Evolutionary conservation across 2,888 invertebrate species (phyloP).

Genomic region (Trachelus tabidus): DNA sequence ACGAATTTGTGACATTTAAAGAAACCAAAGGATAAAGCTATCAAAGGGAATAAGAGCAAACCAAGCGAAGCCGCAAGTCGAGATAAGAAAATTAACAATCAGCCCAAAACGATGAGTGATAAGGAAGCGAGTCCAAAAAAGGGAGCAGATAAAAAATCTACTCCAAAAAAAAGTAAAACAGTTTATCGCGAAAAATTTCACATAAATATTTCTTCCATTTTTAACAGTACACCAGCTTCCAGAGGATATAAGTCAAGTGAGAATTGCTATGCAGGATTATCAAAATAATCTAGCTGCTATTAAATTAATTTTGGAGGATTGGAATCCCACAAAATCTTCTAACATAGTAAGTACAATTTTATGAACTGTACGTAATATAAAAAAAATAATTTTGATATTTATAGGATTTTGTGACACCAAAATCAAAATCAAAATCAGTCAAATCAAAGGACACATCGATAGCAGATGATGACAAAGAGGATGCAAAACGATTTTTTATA

Average conservation of each 20-base stretch:
- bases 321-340: slow-evolving; percentile 29
- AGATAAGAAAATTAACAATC: background rate
- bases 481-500: slow-evolving; percentile 32
- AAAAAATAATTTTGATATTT: background rate
- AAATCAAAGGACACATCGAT: background rate
- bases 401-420: background rate
- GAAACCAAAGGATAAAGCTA: background rate
- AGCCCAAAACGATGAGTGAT: background rate
- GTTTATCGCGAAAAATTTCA: background rate
- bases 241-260: background rate
- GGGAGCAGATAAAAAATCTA: slow-evolving; percentile 18
- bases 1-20: background rate
- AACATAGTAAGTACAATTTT: background rate
- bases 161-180: slow-evolving; percentile 23
- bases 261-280: slow-evolving; percentile 32
- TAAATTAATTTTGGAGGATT: slow-evolving; percentile 32
- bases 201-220: background rate
- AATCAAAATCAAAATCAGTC: background rate
- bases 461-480: background rate
- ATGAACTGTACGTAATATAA: background rate
- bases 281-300: slow-evolving; percentile 32
- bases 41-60: background rate
- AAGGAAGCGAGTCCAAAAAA: slow-evolving; percentile 15
- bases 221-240: background rate
- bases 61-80: background rate